Percentiles rank a stretch among this genome's conserved stretches.
Conservation (phyloP, 2,113 vertebrate genomes). For the Nansenia antarctica region DNA sequence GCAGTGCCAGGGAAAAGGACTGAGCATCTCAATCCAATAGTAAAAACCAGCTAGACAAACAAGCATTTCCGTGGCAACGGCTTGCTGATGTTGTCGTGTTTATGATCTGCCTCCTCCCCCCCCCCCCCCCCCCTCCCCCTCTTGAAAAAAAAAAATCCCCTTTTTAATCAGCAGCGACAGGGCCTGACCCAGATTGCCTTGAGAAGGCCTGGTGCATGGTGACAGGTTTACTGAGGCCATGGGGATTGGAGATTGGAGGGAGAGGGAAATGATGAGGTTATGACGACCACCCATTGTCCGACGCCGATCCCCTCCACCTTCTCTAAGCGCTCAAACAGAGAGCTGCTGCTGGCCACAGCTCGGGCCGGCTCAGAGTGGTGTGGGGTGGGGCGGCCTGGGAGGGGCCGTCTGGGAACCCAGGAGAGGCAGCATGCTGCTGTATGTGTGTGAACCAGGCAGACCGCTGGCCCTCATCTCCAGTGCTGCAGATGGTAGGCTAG, state of each 20-base stretch:
- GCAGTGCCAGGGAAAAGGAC: constrained; percentile 3
- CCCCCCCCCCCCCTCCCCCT: constrained; percentile 30
- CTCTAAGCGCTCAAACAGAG: background rate
- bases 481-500: constrained; percentile 21
- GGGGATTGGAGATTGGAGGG: constrained; percentile 28
- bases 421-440: too few relatives aligned
- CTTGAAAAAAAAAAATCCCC: constrained; percentile 58
- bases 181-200: constrained; percentile 72
- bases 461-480: background rate
- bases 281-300: background rate
- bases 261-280: constrained; percentile 32
- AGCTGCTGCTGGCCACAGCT: background rate
- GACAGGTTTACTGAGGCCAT: constrained; percentile 47
- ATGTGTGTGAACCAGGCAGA: background rate
- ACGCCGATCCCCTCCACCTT: background rate
- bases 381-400: background rate
- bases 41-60: constrained; percentile 26
- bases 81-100: constrained; percentile 51
- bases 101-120: constrained; percentile 56
- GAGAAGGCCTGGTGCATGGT: constrained; percentile 39
- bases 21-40: constrained; percentile 47
- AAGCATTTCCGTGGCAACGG: constrained; percentile 50
- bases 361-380: background rate
- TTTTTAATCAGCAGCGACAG: constrained; percentile 72
- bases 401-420: background rate